Evolutionary conservation across 2,113 vertebrate genomes (phyloP).

Genomic region (Gobio gobio): DNA sequence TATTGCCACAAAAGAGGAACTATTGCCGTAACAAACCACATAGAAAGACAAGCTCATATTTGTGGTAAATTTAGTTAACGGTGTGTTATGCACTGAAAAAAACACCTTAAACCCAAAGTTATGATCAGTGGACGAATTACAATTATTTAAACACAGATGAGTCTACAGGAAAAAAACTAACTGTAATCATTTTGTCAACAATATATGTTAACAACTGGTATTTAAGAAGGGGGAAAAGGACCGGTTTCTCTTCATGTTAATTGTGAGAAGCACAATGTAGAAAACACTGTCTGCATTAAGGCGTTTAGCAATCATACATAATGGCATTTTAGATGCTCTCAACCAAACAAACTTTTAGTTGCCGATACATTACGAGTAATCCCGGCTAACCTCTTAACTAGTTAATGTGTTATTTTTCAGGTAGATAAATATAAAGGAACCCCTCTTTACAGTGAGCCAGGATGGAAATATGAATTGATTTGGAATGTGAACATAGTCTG

Average conservation of each 20-base stretch:
- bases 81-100: neutral
- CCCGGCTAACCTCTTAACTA: neutral
- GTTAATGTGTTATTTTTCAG: neutral
- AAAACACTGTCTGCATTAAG: neutral
- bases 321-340: neutral
- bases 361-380: neutral
- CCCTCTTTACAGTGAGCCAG: neutral
- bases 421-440: neutral
- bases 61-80: neutral
- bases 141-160: neutral
- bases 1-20: neutral
- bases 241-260: neutral
- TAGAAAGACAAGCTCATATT: neutral
- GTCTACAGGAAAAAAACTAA: neutral
- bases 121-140: neutral
- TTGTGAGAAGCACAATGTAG: neutral
- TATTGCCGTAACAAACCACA: neutral
- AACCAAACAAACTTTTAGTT: neutral
- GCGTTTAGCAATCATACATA: neutral
- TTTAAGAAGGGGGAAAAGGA: no score
- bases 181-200: neutral
- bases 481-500: constrained; percentile 56
- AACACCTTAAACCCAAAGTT: neutral
- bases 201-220: neutral
- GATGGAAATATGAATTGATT: neutral